Evolutionary conservation across 1,140 invertebrate genomes (phyloP), one percentile per base, ranked within the genome.

Genomic region (Cherax destructor): DNA sequence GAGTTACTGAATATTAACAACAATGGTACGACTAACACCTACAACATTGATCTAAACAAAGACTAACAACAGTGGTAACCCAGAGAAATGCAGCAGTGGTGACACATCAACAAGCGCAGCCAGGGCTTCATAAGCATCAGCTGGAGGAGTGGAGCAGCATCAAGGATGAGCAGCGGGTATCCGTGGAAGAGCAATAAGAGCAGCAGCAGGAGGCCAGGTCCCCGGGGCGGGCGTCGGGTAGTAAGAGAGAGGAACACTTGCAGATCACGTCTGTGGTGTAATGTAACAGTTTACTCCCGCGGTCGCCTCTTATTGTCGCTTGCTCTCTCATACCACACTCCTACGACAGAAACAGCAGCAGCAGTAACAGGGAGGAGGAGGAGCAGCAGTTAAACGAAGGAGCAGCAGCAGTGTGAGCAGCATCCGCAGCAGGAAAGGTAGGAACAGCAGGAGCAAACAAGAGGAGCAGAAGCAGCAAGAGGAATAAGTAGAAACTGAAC

Each of bases 251-350:
- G 65, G 59, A 30, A 59, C 24, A 52, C 79, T 81, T 88, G 77
- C 86, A 65, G 79, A 83, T 89, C 87, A 89, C 87, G 87, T 89
- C 78, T 24, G 24, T 30, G 79, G 79, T 80, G 80, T 89, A 83
- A 89, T 89, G 87, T 89, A 74, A 89, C 87, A 89, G 87, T 89
- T 89, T 89, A 89, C 87, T 76, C 13, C 79, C 69, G 65, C 65
- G 50, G 61, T 88, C 79, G 41, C 49, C 79, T 83, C 79, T 76
- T 89, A 89, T 89, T 89, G 87, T 76, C 76, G 10, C 85, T 78
- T 50, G 61, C 74, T 61, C 24, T 10, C 72, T 21, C 41, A 16
- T 41, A 41, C 30, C 30, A 41, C 30, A 41, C 65, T 41, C 50
- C 41, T 41, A 5, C 49, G 6, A 9, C 21, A 78, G 16, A 21